These are phyloP conservation scores for Brachylomia viminalis DNA, from an alignment of 2,888 invertebrate species.

Conservation along the genomic window DNA sequence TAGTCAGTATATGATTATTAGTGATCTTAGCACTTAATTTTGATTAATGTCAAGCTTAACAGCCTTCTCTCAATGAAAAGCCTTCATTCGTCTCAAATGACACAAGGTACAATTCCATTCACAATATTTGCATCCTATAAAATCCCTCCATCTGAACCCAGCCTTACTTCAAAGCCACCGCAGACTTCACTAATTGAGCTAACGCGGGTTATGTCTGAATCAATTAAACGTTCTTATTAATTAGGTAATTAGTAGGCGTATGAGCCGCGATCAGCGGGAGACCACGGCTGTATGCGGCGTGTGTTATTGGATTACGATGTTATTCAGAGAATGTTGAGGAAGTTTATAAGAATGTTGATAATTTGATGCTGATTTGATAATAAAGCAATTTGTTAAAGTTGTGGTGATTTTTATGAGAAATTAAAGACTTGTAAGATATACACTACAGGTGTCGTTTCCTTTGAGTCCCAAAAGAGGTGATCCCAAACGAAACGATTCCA, in stretches of 20 bases:
- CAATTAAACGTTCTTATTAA: slow-evolving; percentile 55
- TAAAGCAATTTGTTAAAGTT: slow-evolving; percentile 26
- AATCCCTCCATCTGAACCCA: slow-evolving; percentile 16
- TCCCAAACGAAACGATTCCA: not conserved
- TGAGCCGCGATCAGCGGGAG: slow-evolving; percentile 51
- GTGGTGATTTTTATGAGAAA: not conserved
- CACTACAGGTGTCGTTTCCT: not conserved
- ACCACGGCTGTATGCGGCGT: slow-evolving; percentile 16
- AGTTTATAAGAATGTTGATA: slow-evolving; percentile 13
- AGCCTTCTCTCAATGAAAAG: not conserved
- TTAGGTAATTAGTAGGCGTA: slow-evolving; percentile 50
- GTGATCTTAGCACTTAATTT: not conserved
- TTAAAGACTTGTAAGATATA: not conserved
- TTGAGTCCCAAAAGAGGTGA: not conserved
- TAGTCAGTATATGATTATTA: slow-evolving; percentile 1
- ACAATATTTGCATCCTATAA: not conserved
- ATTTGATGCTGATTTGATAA: slow-evolving; percentile 30
- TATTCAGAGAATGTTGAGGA: slow-evolving; percentile 17
- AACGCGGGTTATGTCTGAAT: slow-evolving; percentile 59
- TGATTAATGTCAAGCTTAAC: not conserved
- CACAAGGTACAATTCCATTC: not conserved
- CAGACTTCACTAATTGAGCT: slow-evolving; percentile 49
- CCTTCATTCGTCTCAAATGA: not conserved
- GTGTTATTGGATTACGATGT: slow-evolving; percentile 30
- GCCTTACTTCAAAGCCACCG: slow-evolving; percentile 40